Evolutionary conservation across 2,797 vertebrate species (phyloP).

Genomic region (Poeciliopsis infans): DNA sequence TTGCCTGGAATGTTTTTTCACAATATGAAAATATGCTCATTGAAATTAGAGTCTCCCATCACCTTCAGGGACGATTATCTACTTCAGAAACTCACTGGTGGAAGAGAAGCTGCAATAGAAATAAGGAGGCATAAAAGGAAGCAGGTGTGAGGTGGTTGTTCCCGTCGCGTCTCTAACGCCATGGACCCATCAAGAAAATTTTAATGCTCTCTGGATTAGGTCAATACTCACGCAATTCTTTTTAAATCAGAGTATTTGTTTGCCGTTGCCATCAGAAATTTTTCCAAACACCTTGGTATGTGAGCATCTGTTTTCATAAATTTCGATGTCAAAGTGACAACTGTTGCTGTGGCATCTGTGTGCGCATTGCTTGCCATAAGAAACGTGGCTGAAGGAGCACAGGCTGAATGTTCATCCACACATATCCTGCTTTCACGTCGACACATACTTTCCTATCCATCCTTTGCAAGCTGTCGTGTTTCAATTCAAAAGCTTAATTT

Average conservation of each 20-base stretch:
- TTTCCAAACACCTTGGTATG: background rate
- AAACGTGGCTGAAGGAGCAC: background rate
- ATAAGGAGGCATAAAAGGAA: conserved; percentile 51
- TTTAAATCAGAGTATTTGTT: background rate
- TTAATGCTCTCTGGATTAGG: conserved; percentile 7
- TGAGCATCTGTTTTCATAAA: background rate
- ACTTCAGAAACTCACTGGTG: conserved; percentile 47
- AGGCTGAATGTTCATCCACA: background rate
- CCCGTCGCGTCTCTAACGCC: conserved; percentile 9
- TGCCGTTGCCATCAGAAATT: background rate
- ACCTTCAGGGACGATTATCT: conserved; percentile 67
- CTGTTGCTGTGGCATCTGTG: background rate
- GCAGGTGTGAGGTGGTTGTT: conserved; percentile 48
- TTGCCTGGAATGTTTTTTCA: conserved; percentile 52
- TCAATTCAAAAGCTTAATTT: background rate
- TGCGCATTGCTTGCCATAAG: background rate
- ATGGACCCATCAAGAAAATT: conserved; percentile 6
- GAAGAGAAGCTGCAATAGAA: conserved; percentile 47
- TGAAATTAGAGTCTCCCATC: conserved; percentile 70
- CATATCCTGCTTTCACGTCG: background rate
- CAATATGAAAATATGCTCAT: conserved; percentile 69
- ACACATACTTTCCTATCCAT: background rate
- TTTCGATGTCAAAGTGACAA: background rate
- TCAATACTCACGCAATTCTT: background rate
- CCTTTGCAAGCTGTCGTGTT: background rate